Evolutionary conservation across 1,140 invertebrate species (phyloP).

Genomic region (Drosophila aff.): DNA sequence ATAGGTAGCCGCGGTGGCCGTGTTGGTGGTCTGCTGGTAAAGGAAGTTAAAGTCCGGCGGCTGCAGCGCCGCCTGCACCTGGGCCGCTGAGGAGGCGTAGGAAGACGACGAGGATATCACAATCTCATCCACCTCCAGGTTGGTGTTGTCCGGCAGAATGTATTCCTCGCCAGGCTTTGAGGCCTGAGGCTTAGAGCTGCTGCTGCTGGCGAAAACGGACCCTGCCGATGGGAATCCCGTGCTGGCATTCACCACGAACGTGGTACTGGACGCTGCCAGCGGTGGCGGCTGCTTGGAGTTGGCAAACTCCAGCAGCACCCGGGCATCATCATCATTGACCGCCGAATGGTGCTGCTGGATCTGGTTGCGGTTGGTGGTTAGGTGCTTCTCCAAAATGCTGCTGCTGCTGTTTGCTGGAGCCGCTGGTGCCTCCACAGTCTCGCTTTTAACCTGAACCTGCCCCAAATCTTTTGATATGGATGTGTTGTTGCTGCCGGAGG

Average conservation of each 20-base stretch:
- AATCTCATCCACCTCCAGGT: conserved; percentile 76
- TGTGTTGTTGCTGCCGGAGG: conserved; percentile 34
- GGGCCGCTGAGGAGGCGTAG: conserved; percentile 54
- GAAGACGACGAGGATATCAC: conserved; percentile 82
- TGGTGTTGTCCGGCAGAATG: conserved; percentile 73
- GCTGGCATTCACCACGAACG: conserved; percentile 69
- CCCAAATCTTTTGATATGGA: conserved; percentile 70
- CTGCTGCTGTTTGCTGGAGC: conserved; percentile 7
- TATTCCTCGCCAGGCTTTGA: conserved; percentile 66
- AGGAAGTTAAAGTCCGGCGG: conserved; percentile 68
- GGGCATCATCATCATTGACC: conserved; percentile 72
- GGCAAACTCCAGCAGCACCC: conserved; percentile 77
- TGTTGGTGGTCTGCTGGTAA: conserved; percentile 51
- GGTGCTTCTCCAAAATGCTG: conserved; percentile 77
- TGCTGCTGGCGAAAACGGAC: conserved; percentile 71
- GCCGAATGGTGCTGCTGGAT: conserved; percentile 52
- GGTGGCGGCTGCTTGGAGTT: conserved; percentile 70
- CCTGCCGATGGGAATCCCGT: conserved; percentile 71
- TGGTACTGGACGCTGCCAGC: conserved; percentile 48
- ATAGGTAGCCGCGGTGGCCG: conserved; percentile 32
- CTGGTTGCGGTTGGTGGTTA: conserved; percentile 56
- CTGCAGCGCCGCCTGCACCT: conserved; percentile 35
- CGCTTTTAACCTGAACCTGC: conserved; percentile 71
- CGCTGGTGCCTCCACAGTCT: conserved; percentile 38
- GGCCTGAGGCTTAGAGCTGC: conserved; percentile 5